These are phyloP conservation scores for Oncorhynchus mykiss DNA, from an alignment of 2,113 vertebrate genomes.

Conservation along the genomic window DNA sequence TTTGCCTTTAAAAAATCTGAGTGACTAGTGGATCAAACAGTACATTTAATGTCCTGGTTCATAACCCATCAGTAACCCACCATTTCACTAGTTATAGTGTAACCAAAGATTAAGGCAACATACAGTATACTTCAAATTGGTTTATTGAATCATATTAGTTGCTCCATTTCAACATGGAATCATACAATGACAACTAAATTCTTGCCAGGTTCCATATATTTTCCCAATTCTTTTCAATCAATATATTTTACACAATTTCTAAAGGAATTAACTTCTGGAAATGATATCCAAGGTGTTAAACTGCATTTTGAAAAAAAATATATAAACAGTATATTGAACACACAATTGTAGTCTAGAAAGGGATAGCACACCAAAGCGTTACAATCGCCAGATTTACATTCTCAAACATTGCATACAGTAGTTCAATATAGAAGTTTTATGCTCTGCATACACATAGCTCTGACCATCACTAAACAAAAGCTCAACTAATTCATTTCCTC, in stretches of 20 bases:
- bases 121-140: constrained; percentile 3
- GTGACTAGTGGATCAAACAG: too few species aligned
- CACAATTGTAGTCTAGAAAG: constrained; percentile 12
- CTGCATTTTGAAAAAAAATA: neutral
- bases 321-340: neutral
- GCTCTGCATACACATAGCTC: neutral
- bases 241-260: neutral
- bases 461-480: neutral
- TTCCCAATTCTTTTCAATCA: neutral
- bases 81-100: too few species aligned
- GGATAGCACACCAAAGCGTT: constrained; percentile 10
- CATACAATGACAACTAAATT: neutral
- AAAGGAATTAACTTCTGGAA: constrained; percentile 4
- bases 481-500: neutral
- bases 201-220: neutral
- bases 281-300: constrained; percentile 22
- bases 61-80: too few species aligned
- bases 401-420: constrained; percentile 27
- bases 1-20: too few species aligned
- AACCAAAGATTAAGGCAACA: neutral
- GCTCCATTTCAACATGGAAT: constrained; percentile 25
- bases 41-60: too few species aligned
- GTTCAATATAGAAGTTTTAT: neutral
- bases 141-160: constrained; percentile 42
- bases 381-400: constrained; percentile 31